Evolutionary conservation across 2,113 vertebrate genomes (phyloP), one percentile per base, ranked within the genome.

Genomic region (Gallinago undulata): DNA sequence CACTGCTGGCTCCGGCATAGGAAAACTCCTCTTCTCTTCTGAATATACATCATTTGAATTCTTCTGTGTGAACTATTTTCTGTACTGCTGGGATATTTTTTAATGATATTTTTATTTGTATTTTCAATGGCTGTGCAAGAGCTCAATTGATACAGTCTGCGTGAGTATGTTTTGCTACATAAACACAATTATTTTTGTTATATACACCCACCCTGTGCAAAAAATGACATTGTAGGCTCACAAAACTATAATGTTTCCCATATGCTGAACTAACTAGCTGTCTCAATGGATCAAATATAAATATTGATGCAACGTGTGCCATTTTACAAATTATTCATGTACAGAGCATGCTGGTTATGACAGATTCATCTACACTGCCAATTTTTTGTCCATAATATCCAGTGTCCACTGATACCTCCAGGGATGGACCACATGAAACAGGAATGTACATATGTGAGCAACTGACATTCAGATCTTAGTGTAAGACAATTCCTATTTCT

Each of bases 171-270:
- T 96, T 94, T 93, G 81, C 87, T 96, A 87, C 59, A 91, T 93
- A 92, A 96, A 95, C 86, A 96, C 88, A 78, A 94, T 93, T 91
- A 91, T 93, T 95, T 86, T 94, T 89, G 90, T 83, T 96, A 89
- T 70, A 86, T 79, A 91, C 77, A 91, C 74, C 92, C 86, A 90
- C 88, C 78, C 93, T 73, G 30, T 31, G 87, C 81, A 93, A 96
- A 84, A 96, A 96, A 95, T 72, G 86, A 96, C 89, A 95, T 27
- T 90, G 90, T 73, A 86, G 81, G 64, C 91, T 95, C 93, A 91
- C 73, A 93, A 84, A 89, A 91, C 53, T 83, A 55, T 96, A 97
- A 97, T 96, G 93, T 64, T 95, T 97, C 96, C 96, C 96, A 95
- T 83, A 96, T 96, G 97, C 92, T 75, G 78, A 75, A 35, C 41